Evolutionary conservation across 2,888 invertebrate species (phyloP).

Genomic region (Rhamnusium bicolor): DNA sequence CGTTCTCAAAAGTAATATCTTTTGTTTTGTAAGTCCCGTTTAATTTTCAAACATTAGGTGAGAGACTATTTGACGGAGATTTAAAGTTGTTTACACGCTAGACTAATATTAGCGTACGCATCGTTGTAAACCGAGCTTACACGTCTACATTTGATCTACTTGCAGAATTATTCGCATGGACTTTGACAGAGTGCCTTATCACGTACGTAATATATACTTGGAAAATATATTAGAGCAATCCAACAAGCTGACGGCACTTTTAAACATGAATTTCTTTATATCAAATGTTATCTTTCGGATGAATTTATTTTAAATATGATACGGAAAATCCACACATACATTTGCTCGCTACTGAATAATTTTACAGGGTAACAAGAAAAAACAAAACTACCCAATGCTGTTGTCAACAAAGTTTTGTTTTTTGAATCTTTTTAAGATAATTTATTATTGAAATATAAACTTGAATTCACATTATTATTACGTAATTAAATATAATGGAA

Average conservation of each 20-base stretch:
- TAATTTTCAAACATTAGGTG: constrained; percentile 18
- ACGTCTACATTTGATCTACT: constrained; percentile 32
- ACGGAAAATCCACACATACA: constrained; percentile 3
- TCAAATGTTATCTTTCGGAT: constrained; percentile 22
- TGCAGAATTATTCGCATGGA: constrained; percentile 33
- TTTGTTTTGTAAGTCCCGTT: constrained; percentile 8
- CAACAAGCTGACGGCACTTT: constrained; percentile 34
- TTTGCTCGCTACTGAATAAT: neutral
- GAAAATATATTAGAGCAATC: constrained; percentile 28
- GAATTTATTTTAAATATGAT: constrained; percentile 26
- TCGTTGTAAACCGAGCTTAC: constrained; percentile 26
- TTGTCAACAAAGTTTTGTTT: too few relatives aligned
- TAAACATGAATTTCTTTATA: constrained; percentile 32
- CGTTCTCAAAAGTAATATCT: constrained; percentile 21
- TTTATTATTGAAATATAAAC: too few relatives aligned
- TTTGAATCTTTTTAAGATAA: too few relatives aligned
- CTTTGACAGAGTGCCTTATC: constrained; percentile 37
- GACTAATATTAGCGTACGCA: constrained; percentile 28
- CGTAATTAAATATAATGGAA: too few relatives aligned
- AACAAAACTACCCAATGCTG: too few relatives aligned
- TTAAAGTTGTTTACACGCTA: constrained; percentile 35
- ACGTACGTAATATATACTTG: constrained; percentile 36
- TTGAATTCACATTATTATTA: too few relatives aligned
- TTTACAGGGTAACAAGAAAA: neutral
- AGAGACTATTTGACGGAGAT: constrained; percentile 32